Percentiles rank a stretch among this genome's conserved stretches.
Conservation (phyloP, 2,113 vertebrate species). For the Hiodon tergisus region DNA sequence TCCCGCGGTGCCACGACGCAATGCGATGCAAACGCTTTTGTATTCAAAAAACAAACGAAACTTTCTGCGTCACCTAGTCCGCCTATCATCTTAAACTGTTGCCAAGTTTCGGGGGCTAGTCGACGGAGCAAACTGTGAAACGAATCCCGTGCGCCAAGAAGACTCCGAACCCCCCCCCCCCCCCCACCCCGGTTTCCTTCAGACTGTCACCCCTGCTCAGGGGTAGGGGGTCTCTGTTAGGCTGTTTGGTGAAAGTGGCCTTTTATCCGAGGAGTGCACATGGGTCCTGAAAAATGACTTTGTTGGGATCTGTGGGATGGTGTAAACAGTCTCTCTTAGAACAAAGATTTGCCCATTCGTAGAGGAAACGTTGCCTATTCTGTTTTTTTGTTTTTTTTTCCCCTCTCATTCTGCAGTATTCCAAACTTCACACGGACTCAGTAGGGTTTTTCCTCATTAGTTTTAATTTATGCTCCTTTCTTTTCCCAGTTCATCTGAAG, state of each 20-base stretch:
- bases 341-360: slow-evolving; percentile 51
- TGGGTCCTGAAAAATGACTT: not conserved
- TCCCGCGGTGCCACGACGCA: slow-evolving; percentile 54
- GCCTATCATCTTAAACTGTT: slow-evolving; percentile 37
- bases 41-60: slow-evolving; percentile 48
- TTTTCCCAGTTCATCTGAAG: slow-evolving; percentile 57
- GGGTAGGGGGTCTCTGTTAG: not conserved
- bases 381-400: slow-evolving; percentile 26
- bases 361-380: slow-evolving; percentile 45
- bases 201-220: slow-evolving; percentile 29
- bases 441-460: slow-evolving; percentile 42
- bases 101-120: slow-evolving; percentile 62
- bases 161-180: slow-evolving; percentile 49
- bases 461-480: slow-evolving; percentile 54
- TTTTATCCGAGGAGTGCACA: slow-evolving; percentile 53
- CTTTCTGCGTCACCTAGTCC: slow-evolving; percentile 34
- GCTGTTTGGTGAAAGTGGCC: slow-evolving; percentile 49
- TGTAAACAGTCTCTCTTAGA: slow-evolving; percentile 36
- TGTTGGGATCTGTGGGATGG: slow-evolving; percentile 36
- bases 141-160: slow-evolving; percentile 62
- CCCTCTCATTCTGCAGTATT: slow-evolving; percentile 61
- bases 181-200: slow-evolving; percentile 36
- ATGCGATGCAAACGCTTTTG: slow-evolving; percentile 41
- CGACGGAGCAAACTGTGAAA: slow-evolving; percentile 78
- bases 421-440: slow-evolving; percentile 57